phyloP scores from a whole-genome alignment of 1,140 invertebrate species.

The Saxidomus purpurata region DNA sequence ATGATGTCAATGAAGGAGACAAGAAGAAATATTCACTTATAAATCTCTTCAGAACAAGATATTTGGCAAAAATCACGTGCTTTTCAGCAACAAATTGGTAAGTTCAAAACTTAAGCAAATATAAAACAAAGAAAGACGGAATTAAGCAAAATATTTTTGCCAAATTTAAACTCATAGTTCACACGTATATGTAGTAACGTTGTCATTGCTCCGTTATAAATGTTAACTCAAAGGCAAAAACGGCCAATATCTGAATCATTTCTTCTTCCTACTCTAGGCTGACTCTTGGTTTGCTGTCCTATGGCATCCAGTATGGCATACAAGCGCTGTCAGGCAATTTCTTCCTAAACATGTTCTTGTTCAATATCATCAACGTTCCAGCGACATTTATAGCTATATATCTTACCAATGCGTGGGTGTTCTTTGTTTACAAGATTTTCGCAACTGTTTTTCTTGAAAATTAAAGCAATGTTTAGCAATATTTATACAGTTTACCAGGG shows the following conservation, averaged over 20 bases:
- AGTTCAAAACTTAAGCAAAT: too few species aligned
- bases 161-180: too few species aligned
- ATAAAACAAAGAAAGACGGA: too few species aligned
- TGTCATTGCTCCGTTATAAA: too few species aligned
- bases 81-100: conserved; percentile 48
- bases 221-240: too few species aligned
- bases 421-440: too few species aligned
- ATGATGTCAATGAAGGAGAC: neutral
- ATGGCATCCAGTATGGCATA: conserved; percentile 59
- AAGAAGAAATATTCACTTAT: conserved; percentile 39
- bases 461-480: too few species aligned
- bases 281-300: conserved; percentile 48
- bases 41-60: conserved; percentile 15
- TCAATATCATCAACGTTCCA: conserved; percentile 46
- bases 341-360: conserved; percentile 48
- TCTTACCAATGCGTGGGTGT: conserved; percentile 30
- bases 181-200: too few species aligned
- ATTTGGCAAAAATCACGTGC: conserved; percentile 29
- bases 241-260: too few species aligned
- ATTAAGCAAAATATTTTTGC: too few species aligned
- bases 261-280: conserved; percentile 37
- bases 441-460: too few species aligned
- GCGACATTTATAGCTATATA: conserved; percentile 13
- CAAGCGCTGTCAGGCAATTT: conserved; percentile 53
- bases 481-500: too few species aligned